Evolutionary conservation across 2,888 invertebrate species (phyloP), one percentile per base, ranked within the genome.

Genomic region (Drosophila fungiperda): DNA sequence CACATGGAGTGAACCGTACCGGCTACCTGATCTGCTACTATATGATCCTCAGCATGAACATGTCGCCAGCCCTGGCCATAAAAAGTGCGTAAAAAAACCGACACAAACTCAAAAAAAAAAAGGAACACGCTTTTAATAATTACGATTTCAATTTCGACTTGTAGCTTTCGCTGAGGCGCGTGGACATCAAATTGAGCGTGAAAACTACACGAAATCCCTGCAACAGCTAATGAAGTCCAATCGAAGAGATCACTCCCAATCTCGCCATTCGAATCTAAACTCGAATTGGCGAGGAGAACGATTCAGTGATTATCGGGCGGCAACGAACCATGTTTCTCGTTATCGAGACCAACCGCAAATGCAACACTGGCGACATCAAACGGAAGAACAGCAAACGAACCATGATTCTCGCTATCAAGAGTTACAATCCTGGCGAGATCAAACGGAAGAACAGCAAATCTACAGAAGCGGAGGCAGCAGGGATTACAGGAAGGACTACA

Each of bases 1-100:
- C 97, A 1, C 97, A 97, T 89, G 97, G 97, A 6, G 93, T 97
- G 73, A 97, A 97, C 92, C 95, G 97, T 76, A 96, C 97, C 11
- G 97, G 97, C 6, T 97, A 95, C 91, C 94, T 97, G 91, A 95
- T 97, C 80, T 96, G 97, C 92, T 94, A 95, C 87, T 96, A 95
- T 92, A 95, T 97, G 94, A 94, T 96, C 64, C 94, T 95, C 72
- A 94, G 94, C 65, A 92, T 96, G 90, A 94, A 94, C 32, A 93
- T 95, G 75, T 87, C 93, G 3, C 94, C 95, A 17, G 83, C 93
- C 26, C 94, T 94, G 49, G 95, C 96, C 49, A 94, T 96, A 62
- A 91, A 94, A 87, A 94, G 96, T 96, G 93, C 80, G 91, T 90
- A 48, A 35, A 40, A 40, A 4, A 4, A n/a, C 29, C 29, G 29